A percentile compares a stretch with the other conserved stretches of the same genome.
Conservation (phyloP, 2,113 vertebrate species). For the Hypanus sabinus region DNA sequence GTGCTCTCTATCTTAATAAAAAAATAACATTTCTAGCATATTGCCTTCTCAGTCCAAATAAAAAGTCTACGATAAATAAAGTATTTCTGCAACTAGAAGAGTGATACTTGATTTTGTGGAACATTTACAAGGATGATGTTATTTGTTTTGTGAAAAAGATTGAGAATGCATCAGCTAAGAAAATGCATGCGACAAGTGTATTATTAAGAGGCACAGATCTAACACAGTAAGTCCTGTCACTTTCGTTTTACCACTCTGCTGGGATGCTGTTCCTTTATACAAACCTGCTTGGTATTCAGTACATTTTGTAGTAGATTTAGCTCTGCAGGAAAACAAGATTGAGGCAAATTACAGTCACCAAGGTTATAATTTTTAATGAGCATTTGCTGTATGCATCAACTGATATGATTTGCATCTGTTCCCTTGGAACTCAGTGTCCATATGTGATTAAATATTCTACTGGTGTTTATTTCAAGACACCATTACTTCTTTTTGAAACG, state of each 20-base stretch:
- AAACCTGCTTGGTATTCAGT: neutral
- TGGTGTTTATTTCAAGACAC: neutral
- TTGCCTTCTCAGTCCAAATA: neutral
- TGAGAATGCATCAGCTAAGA: neutral
- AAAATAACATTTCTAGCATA: neutral
- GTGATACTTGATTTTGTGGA: neutral
- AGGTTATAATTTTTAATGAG: slow-evolving; percentile 26
- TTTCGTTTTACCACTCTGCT: neutral
- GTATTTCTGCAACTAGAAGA: neutral
- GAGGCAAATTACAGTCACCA: neutral
- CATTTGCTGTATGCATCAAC: neutral
- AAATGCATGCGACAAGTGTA: neutral
- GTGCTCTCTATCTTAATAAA: too few relatives aligned
- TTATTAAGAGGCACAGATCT: neutral
- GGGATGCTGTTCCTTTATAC: neutral
- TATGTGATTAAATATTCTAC: neutral
- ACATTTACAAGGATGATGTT: neutral
- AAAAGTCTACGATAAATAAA: neutral
- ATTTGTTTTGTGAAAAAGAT: neutral
- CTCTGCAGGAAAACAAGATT: neutral
- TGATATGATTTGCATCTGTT: neutral
- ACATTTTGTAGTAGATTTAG: neutral
- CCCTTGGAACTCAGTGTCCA: neutral
- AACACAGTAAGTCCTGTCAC: neutral
- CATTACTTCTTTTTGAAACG: neutral